Evolutionary conservation across 2,797 vertebrate genomes (phyloP).

Genomic region (Microctenopoma stevenorrisi): DNA sequence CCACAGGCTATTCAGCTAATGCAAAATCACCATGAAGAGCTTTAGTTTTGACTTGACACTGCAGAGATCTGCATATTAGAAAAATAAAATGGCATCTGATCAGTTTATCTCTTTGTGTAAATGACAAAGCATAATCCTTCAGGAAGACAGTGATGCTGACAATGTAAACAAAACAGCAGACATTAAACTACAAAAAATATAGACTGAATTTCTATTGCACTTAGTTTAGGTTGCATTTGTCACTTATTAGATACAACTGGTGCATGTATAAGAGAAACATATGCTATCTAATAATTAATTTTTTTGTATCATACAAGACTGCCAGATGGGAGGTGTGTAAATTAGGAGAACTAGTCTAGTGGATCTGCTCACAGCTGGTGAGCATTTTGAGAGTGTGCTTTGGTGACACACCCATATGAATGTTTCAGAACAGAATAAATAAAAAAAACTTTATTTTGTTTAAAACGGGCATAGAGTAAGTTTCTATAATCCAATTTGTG

Average conservation of each 20-base stretch:
- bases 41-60: slow-evolving; percentile 21
- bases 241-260: neutral
- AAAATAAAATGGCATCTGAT: slow-evolving; percentile 33
- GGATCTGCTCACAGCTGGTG: too few relatives aligned
- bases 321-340: neutral
- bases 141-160: neutral
- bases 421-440: too few relatives aligned
- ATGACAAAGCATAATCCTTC: slow-evolving; percentile 16
- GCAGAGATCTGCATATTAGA: slow-evolving; percentile 16
- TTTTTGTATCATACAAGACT: neutral
- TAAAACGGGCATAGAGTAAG: neutral
- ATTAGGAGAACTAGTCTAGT: too few relatives aligned
- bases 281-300: neutral
- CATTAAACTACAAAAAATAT: neutral
- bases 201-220: neutral
- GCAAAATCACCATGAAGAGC: slow-evolving; percentile 44
- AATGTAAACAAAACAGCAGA: neutral
- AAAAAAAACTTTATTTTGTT: neutral
- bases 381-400: too few relatives aligned
- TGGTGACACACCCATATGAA: too few relatives aligned
- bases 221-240: neutral
- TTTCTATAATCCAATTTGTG: neutral
- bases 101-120: slow-evolving; percentile 27
- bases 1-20: slow-evolving; percentile 40
- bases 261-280: neutral